phyloP scores from a whole-genome alignment of 2,797 vertebrate genomes.

The Xenentodon cancila region DNA sequence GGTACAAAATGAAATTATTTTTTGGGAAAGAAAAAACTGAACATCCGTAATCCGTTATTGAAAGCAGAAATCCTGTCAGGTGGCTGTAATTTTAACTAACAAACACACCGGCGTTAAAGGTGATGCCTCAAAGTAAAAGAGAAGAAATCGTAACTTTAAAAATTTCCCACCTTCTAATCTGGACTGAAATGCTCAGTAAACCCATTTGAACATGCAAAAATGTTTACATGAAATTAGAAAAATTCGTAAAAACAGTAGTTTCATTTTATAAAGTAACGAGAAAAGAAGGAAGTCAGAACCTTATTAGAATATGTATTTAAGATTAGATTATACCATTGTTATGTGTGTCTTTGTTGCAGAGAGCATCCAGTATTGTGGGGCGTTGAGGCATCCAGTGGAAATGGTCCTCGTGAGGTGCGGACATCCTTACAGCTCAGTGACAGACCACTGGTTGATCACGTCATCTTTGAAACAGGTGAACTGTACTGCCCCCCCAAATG shows the following conservation, averaged over 20 bases:
- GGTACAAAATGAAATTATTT: background rate
- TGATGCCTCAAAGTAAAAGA: background rate
- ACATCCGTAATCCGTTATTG: background rate
- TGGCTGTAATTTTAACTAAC: background rate
- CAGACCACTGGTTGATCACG: slow-evolving; percentile 84
- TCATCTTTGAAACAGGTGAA: slow-evolving; percentile 75
- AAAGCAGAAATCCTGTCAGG: background rate
- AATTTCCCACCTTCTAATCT: too few species aligned
- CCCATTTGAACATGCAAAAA: too few species aligned
- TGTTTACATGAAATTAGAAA: too few species aligned
- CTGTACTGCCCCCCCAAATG: background rate
- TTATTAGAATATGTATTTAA: too few species aligned
- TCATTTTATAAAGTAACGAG: too few species aligned
- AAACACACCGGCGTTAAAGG: too few species aligned
- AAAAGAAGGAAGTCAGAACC: too few species aligned
- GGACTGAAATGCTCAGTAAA: too few species aligned
- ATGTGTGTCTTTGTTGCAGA: slow-evolving; percentile 64
- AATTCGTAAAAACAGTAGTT: too few species aligned
- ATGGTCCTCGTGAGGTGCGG: slow-evolving; percentile 85
- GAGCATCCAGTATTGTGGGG: slow-evolving; percentile 88
- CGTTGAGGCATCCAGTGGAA: slow-evolving; percentile 88
- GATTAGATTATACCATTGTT: too few species aligned
- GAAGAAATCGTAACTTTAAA: background rate
- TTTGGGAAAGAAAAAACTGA: background rate
- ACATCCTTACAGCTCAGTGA: slow-evolving; percentile 88